Evolutionary conservation across 2,113 vertebrate genomes (phyloP), one percentile per base, ranked within the genome.

Genomic region (Phylloscopus trochiloides): DNA sequence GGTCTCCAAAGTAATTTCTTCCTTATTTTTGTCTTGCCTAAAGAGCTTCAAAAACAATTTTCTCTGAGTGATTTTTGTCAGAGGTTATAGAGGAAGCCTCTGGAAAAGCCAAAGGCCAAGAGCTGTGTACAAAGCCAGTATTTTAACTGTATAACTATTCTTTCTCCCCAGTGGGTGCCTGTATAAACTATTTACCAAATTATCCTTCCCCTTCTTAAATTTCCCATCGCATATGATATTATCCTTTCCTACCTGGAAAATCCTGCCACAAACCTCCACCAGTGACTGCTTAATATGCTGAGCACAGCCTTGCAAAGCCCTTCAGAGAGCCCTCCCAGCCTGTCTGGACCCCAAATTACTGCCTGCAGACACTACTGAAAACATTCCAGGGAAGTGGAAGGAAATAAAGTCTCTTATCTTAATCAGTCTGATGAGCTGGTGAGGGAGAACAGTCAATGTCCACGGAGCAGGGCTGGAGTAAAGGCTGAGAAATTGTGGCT

Each of bases 61-160:
- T 94, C 58, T 92, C 52, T 2, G 0, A 74, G 36, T 78, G 29
- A 57, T 36, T 90, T 93, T 92, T 92, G 55, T 85, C 54, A 76
- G 52, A 74, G 65, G 43, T 83, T 88, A 13, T 9, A 43, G 3
- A 15, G 43, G 31, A 88, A 86, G 61, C 85, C 85, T 86, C 57
- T 86, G 40, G 88, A 94, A 92, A 92, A 93, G 79, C 92, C 86
- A 88, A 93, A 88, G 86, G 87, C 77, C 78, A 93, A 82, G 57
- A 22, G 17, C 85, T 80, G 22, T 42, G 21, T 90, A 67, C 79
- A 77, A 86, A 88, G 28, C 9, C 80, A 71, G 45, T 87, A 80
- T 77, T 92, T 94, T 81, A 78, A 71, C 86, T 59, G 59, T 21
- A 12, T 75, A 47, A 88, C 67, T 94, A 21, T 38, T 55, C 66